Evolutionary conservation across 2,113 vertebrate species (phyloP).

Genomic region (Lepus americanus): DNA sequence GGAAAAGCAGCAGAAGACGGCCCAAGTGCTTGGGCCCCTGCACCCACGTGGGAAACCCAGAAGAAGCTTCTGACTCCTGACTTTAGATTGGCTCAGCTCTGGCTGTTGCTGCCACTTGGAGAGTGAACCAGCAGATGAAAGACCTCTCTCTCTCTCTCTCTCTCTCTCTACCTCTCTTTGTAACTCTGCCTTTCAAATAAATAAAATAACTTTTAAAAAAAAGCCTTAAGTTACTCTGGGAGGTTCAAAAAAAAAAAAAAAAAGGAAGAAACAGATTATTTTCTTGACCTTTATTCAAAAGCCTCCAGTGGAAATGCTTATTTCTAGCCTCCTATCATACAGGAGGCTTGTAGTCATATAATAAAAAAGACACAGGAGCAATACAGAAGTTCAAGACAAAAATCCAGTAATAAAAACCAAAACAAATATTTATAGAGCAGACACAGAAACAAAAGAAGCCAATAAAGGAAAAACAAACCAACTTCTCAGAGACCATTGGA

Average conservation of each 20-base stretch:
- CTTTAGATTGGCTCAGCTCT: too few species aligned
- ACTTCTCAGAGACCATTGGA: neutral
- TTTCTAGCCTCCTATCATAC: neutral
- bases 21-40: too few species aligned
- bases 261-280: neutral
- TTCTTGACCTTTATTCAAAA: slow-evolving; percentile 9
- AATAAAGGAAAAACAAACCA: neutral
- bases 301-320: neutral
- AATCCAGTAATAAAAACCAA: neutral
- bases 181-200: too few species aligned
- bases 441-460: neutral
- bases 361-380: neutral
- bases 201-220: too few species aligned
- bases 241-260: slow-evolving; percentile 7
- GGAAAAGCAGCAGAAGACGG: too few species aligned
- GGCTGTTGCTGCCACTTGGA: too few species aligned
- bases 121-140: too few species aligned
- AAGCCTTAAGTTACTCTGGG: neutral
- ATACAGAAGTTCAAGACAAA: neutral
- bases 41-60: too few species aligned
- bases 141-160: too few species aligned
- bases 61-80: too few species aligned
- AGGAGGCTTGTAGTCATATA: neutral
- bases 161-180: too few species aligned
- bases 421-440: neutral